phyloP scores from a whole-genome alignment of 2,888 invertebrate genomes.

The Zaprionus lineosus region DNA sequence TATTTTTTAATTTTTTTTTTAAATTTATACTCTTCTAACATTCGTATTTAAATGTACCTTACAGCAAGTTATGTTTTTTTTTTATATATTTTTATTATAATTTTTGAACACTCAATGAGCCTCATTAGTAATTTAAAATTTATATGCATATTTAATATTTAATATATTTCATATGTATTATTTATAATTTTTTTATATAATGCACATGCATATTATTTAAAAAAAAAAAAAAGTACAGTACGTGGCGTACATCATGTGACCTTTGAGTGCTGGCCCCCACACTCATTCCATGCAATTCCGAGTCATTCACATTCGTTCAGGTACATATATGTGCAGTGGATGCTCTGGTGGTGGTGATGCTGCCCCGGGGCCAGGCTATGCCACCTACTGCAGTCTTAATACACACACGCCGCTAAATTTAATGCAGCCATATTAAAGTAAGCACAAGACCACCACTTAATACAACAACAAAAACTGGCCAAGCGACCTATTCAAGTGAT shows the following conservation, averaged over 20 bases:
- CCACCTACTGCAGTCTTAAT: conserved; percentile 75
- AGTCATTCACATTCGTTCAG: conserved; percentile 17
- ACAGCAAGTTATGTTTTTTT: too few relatives aligned
- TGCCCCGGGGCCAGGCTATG: conserved; percentile 62
- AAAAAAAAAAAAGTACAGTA: conserved; percentile 50
- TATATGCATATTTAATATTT: too few relatives aligned
- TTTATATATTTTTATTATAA: too few relatives aligned
- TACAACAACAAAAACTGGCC: conserved; percentile 53
- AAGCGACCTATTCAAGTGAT: conserved; percentile 6
- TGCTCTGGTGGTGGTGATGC: conserved; percentile 22
- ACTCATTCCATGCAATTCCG: conserved; percentile 31
- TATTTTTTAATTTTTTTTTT: too few relatives aligned
- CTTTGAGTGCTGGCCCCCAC: conserved; percentile 55
- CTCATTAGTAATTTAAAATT: too few relatives aligned
- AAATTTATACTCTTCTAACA: too few relatives aligned
- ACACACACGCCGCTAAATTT: conserved; percentile 68
- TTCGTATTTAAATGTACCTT: too few relatives aligned
- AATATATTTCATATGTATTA: too few relatives aligned
- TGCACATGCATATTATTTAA: too few relatives aligned
- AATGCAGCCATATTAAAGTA: conserved; percentile 75
- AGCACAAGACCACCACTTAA: conserved; percentile 75
- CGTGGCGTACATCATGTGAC: conserved; percentile 49
- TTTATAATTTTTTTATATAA: too few relatives aligned
- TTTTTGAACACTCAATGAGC: too few relatives aligned
- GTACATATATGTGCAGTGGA: conserved; percentile 18